Evolutionary conservation across 1,140 invertebrate species (phyloP).

Genomic region (Trichonephila clavipes): DNA sequence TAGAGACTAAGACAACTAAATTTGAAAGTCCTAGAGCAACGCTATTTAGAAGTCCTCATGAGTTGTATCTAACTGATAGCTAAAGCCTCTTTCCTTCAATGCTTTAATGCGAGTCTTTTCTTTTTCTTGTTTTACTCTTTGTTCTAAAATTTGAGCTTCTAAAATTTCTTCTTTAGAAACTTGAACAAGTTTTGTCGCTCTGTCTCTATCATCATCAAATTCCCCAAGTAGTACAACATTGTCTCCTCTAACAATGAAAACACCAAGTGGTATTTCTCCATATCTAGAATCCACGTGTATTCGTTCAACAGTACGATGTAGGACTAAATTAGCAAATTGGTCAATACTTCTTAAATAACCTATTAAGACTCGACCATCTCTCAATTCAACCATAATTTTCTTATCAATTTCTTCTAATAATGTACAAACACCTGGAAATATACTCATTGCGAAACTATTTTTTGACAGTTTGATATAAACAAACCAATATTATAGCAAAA

Average conservation of each 20-base stretch:
- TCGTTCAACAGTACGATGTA: slow-evolving; percentile 97
- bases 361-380: slow-evolving; percentile 97
- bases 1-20: not conserved
- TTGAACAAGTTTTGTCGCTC: slow-evolving; percentile 4
- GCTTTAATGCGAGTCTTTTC: slow-evolving; percentile 57
- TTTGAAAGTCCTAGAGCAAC: not conserved
- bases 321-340: slow-evolving; percentile 97
- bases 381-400: slow-evolving; percentile 96
- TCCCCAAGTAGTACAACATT: slow-evolving; percentile 99
- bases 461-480: not conserved
- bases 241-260: slow-evolving; percentile 98
- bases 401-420: slow-evolving; percentile 96
- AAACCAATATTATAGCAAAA: not conserved
- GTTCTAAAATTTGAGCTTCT: slow-evolving; percentile 69
- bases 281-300: slow-evolving; percentile 98
- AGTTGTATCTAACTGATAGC: slow-evolving; percentile 72
- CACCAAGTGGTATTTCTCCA: slow-evolving; percentile 96
- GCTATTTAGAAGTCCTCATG: slow-evolving; percentile 64
- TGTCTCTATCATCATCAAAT: slow-evolving; percentile 83
- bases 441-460: not conserved
- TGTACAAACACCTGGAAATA: slow-evolving; percentile 90
- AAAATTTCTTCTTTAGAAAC: slow-evolving; percentile 71
- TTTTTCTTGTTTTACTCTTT: slow-evolving; percentile 72
- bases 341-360: slow-evolving; percentile 97
- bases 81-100: slow-evolving; percentile 71